Evolutionary conservation across 2,888 invertebrate species (phyloP).

Genomic region (Drosophila dives): DNA sequence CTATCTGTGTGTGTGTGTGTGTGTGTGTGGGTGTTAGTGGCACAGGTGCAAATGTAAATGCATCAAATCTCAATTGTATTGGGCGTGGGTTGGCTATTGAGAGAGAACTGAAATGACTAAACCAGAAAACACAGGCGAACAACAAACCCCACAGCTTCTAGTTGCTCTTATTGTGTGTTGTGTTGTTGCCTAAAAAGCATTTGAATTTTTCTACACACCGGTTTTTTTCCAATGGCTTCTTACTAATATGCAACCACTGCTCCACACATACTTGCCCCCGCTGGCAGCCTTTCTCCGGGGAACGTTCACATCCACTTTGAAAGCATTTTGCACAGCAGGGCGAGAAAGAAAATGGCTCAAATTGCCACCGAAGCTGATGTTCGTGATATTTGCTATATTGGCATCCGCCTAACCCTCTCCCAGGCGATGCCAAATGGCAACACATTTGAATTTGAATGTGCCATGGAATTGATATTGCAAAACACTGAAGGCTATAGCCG

Average conservation of each 20-base stretch:
- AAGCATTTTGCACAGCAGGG: conserved; percentile 49
- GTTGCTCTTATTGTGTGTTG: not conserved
- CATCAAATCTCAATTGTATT: conserved; percentile 72
- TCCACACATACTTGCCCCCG: not conserved
- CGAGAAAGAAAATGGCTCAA: conserved; percentile 47
- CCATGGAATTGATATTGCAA: conserved; percentile 62
- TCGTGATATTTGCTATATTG: conserved; percentile 54
- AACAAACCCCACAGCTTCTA: conserved; percentile 7
- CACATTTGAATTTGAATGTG: conserved; percentile 63
- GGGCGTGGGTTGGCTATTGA: conserved; percentile 38
- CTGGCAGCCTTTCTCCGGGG: not conserved
- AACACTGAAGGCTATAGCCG: conserved; percentile 13
- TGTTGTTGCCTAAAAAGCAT: conserved; percentile 46
- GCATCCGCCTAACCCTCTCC: conserved; percentile 1
- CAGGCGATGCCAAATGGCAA: conserved; percentile 34
- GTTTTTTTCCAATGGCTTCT: conserved; percentile 44
- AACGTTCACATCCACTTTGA: conserved; percentile 38
- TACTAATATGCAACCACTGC: conserved; percentile 64
- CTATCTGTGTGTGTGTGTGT: conserved; percentile 8
- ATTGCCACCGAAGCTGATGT: conserved; percentile 34
- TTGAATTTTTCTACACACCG: conserved; percentile 36
- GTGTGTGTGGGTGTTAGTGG: conserved; percentile 22
- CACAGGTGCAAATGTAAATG: conserved; percentile 77
- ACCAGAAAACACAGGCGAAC: conserved; percentile 16
- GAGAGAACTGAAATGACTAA: conserved; percentile 13